Conservation (phyloP, 2,888 invertebrate species). For the Cheilosia scutellata region DNA sequence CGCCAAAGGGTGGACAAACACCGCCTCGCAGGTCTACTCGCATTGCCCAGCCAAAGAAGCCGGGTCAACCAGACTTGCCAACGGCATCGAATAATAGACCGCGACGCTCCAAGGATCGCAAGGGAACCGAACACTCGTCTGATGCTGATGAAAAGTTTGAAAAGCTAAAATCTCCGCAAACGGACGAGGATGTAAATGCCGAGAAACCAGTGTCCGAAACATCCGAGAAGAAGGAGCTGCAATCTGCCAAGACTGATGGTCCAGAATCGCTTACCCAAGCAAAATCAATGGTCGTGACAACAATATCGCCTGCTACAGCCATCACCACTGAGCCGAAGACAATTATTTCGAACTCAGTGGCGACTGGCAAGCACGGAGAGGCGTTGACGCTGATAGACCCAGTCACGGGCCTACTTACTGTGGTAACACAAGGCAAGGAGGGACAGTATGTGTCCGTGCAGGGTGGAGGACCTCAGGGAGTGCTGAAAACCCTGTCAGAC, state of each 20-base stretch:
- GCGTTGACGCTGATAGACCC: slow-evolving; percentile 90
- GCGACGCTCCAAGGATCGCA: slow-evolving; percentile 87
- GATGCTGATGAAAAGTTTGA: slow-evolving; percentile 75
- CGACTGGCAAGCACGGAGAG: slow-evolving; percentile 84
- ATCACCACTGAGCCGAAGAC: slow-evolving; percentile 39
- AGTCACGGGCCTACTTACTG: slow-evolving; percentile 89
- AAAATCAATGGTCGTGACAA: slow-evolving; percentile 25
- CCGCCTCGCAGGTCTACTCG: slow-evolving; percentile 83
- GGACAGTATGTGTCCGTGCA: slow-evolving; percentile 87
- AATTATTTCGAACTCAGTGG: slow-evolving; percentile 40
- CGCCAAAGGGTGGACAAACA: slow-evolving; percentile 82
- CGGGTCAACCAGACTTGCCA: slow-evolving; percentile 66
- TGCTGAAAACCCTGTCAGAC: slow-evolving; percentile 30
- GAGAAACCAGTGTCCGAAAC: slow-evolving; percentile 64
- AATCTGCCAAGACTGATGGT: slow-evolving; percentile 76
- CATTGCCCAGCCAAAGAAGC: slow-evolving; percentile 83
- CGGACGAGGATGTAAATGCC: slow-evolving; percentile 52
- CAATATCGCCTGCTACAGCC: slow-evolving; percentile 32
- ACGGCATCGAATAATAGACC: slow-evolving; percentile 86
- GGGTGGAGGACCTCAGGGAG: slow-evolving; percentile 68
- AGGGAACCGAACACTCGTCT: slow-evolving; percentile 84
- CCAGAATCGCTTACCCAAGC: neutral
- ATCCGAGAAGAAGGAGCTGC: slow-evolving; percentile 77
- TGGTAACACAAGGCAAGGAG: slow-evolving; percentile 88
- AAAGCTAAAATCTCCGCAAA: slow-evolving; percentile 71